Base-by-base conservation (phyloP, 2,888 invertebrate species). In the Synergus gifuensis region DNA sequence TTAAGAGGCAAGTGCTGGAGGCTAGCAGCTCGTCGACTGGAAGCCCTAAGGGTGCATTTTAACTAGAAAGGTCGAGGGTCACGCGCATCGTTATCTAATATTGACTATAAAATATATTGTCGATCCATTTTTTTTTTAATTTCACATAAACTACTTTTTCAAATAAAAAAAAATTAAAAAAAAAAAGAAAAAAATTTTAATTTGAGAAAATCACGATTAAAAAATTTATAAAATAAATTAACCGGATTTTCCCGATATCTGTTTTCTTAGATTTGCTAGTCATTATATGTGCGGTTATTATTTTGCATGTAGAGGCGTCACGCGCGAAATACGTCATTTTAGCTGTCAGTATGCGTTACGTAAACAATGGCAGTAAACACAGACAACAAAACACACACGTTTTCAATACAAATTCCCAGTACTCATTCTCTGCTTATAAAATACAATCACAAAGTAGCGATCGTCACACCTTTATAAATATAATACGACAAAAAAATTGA, bases 261-360 rank as follows among this genome's bases (percentile, higher is more conserved):
- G 22, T 58, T 49, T 49, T 18, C 11, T 22, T 60, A 0, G 1
- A 9, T 22, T 60, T 18, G 12, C 22, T 60, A 60, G 60, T 60
- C 60, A 60, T 22, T 28, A 28, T 8, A 8, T 49, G 46, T 49
- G 46, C 46, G 12, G 28, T 69, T 49, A 69, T 69, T 49, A 69
- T 49, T 49, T 69, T 69, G 46, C 69, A 69, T 69, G 28, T 28
- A 28, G 28, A 69, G 49, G 69, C 69, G 69, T 69, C 69, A 49
- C 49, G 22, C 14, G 46, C 22, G 49, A 46, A 49, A 28, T 49
- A 49, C 69, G 69, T 69, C 69, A 69, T 49, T 69, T 49, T 69
- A 49, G 49, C 36, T 69, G 36, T 69, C 69, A 69, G 28, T 69
- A 16, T 28, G 49, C 49, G 46, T 69, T 69, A 69, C 69, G 69